These are phyloP conservation scores for Meiosimyza decipiens DNA, from an alignment of 2,888 invertebrate species.

Conservation along the genomic window DNA sequence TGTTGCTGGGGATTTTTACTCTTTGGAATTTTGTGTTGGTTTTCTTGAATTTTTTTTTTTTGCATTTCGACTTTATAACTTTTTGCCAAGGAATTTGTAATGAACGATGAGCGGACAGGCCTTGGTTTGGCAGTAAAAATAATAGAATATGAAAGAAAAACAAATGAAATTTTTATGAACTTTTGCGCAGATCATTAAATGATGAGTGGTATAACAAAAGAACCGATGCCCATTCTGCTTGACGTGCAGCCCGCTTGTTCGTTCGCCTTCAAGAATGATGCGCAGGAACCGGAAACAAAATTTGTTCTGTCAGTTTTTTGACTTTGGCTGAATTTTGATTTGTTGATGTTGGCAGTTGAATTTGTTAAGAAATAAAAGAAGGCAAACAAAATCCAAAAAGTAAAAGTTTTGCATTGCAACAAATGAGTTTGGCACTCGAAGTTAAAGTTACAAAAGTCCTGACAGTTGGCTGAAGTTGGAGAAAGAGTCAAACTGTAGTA, in stretches of 20 bases:
- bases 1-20: too few relatives aligned
- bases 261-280: too few relatives aligned
- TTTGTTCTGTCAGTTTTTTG: conserved; percentile 23
- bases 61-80: conserved; percentile 13
- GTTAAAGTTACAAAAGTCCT: too few relatives aligned
- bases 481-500: too few relatives aligned
- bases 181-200: conserved; percentile 30
- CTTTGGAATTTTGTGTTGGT: background rate
- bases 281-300: conserved; percentile 9
- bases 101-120: conserved; percentile 10
- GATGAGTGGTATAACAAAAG: conserved; percentile 14
- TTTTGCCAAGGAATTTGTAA: conserved; percentile 29
- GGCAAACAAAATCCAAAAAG: background rate
- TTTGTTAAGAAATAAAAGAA: conserved; percentile 11
- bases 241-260: too few relatives aligned
- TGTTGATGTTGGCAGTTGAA: conserved; percentile 25
- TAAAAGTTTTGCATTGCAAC: conserved; percentile 5
- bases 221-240: too few relatives aligned
- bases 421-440: conserved; percentile 21
- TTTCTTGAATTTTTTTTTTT: background rate
- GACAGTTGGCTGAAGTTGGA: too few relatives aligned
- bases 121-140: background rate
- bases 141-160: conserved; percentile 2
- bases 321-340: conserved; percentile 20
- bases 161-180: conserved; percentile 26